Conservation (phyloP, 2,113 vertebrate species). For the Sisor rabdophorus region DNA sequence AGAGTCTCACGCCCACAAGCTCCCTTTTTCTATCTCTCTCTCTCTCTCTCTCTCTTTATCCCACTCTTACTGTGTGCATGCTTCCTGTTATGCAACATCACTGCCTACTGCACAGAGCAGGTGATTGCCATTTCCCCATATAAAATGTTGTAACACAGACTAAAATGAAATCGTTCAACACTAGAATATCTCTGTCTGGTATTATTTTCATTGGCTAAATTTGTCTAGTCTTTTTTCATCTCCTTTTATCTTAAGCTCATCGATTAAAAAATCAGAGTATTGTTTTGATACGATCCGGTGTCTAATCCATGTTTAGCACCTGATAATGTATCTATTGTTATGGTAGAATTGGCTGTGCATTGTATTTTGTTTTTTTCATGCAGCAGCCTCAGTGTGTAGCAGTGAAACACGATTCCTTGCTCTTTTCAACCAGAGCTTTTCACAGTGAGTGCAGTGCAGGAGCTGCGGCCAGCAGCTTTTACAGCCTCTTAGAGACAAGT, state of each 20-base stretch:
- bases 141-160: conserved; percentile 13
- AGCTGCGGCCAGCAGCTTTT: conserved; percentile 41
- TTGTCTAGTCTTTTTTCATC: not conserved
- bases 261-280: not conserved
- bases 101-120: conserved; percentile 37
- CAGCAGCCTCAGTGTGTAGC: not conserved
- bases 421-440: conserved; percentile 23
- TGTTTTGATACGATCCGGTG: not conserved
- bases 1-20: conserved; percentile 16
- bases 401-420: conserved; percentile 42
- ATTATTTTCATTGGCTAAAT: not conserved
- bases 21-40: conserved; percentile 18
- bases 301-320: conserved; percentile 3
- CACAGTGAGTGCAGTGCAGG: conserved; percentile 34
- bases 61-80: conserved; percentile 30
- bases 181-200: not conserved
- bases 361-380: conserved; percentile 26
- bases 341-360: conserved; percentile 2
- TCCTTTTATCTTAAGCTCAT: conserved; percentile 3
- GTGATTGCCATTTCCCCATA: conserved; percentile 33
- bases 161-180: not conserved
- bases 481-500: conserved; percentile 27
- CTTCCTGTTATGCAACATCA: conserved; percentile 44
- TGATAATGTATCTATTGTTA: conserved; percentile 17
- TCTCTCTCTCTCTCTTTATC: conserved; percentile 32